Percentiles rank a stretch among this genome's conserved stretches.
phyloP scores from a whole-genome alignment of 2,888 invertebrate genomes.

The Melanostoma scalare region DNA sequence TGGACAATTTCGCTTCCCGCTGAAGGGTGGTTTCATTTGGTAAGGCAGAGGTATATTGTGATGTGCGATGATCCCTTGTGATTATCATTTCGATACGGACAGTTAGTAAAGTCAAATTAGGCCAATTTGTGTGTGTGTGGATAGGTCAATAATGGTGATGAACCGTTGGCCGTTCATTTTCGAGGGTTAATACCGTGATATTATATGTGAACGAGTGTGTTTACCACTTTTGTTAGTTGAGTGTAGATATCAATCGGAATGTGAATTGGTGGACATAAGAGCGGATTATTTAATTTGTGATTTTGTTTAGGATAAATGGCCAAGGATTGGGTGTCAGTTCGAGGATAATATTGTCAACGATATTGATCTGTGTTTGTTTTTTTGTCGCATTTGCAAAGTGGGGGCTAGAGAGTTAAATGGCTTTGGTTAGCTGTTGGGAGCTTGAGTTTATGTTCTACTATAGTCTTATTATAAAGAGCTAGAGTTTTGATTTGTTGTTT shows the following conservation, averaged over 20 bases:
- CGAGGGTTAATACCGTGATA: conserved; percentile 31
- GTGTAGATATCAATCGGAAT: conserved; percentile 67
- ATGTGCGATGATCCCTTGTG: conserved; percentile 74
- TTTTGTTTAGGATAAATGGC: conserved; percentile 44
- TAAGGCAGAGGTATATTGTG: conserved; percentile 31
- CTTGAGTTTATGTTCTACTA: too few species aligned
- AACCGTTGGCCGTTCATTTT: conserved; percentile 17
- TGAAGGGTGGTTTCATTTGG: conserved; percentile 5
- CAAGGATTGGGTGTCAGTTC: conserved; percentile 25
- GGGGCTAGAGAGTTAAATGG: too few species aligned
- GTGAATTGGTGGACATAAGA: conserved; percentile 22
- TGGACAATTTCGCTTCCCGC: conserved; percentile 31
- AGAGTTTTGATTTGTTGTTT: too few species aligned
- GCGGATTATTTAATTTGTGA: conserved; percentile 70
- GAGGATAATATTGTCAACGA: conserved; percentile 45
- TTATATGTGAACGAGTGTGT: conserved; percentile 19
- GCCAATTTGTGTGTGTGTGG: conserved; percentile 74
- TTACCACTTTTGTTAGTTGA: conserved; percentile 51
- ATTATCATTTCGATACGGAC: conserved; percentile 75
- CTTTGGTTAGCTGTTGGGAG: too few species aligned
- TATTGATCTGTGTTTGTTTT: conserved; percentile 32
- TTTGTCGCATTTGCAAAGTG: background rate
- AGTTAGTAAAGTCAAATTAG: conserved; percentile 75
- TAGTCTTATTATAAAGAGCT: too few species aligned
- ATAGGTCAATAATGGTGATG: conserved; percentile 72